Evolutionary conservation across 2,113 vertebrate species (phyloP), one percentile per base, ranked within the genome.

Genomic region (Leptobrachium leishanense): DNA sequence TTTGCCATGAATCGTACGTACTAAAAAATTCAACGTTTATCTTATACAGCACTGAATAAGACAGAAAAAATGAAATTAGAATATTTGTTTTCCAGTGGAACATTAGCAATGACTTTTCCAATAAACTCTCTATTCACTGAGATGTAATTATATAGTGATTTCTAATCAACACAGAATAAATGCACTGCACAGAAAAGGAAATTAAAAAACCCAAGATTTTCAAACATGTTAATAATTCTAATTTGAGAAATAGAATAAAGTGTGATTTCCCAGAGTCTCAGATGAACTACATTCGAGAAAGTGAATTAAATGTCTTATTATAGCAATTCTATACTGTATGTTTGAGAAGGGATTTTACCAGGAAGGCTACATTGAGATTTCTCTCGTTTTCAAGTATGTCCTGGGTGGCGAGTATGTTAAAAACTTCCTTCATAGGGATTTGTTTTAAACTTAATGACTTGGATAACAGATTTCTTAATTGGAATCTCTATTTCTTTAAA

Each of bases 81-180:
- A 10, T 63, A 71, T 43, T 75, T 71, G 64, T 79, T 83, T 62
- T 63, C 77, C 76, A 71, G 77, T 63, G 2, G 54, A 82, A 73
- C 15, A 53, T 54, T 54, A 72, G 46, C 62, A 62, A 65, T 68
- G 44, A 70, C 46, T 84, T 81, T 82, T 80, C 82, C 84, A 85
- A 65, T 81, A 85, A 59, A 79, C 44, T 81, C 82, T 67, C 82
- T 78, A 74, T 83, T 84, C 79, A 79, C 78, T 81, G 78, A 81
- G 83, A 86, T 79, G 79, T 84, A 86, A 86, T 87, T 87, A 86
- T 59, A 81, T 82, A 86, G 81, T 83, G 84, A 84, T 86, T 85
- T 85, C 84, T 87, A 86, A 87, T 88, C 86, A 85, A 82, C 82
- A 76, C 64, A 82, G 78, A 89, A 86, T 82, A 87, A 86, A 87